A percentile compares a stretch with the other conserved stretches of the same genome.
These are phyloP conservation scores for Macrobrachium nipponense DNA, from an alignment of 1,140 invertebrate genomes.

Conservation along the genomic window DNA sequence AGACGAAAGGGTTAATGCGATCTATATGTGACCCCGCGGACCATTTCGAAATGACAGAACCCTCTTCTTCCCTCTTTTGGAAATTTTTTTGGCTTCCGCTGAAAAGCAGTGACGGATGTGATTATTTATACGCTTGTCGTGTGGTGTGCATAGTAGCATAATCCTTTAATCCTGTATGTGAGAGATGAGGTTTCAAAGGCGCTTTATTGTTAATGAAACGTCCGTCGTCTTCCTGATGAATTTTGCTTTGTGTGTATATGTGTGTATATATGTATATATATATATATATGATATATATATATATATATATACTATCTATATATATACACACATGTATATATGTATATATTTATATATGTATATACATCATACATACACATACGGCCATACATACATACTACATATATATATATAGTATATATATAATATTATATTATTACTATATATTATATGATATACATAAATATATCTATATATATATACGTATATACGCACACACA, in stretches of 20 bases:
- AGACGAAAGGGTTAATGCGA: no score
- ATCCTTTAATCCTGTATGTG: no score
- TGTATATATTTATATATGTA: slow-evolving; percentile 1
- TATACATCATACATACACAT: slow-evolving; percentile 4
- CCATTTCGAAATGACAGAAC: no score
- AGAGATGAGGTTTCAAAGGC: no score
- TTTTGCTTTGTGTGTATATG: neutral
- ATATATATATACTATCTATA: neutral
- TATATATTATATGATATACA: neutral
- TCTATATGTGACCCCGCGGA: no score
- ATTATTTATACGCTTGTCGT: no score
- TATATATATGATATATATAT: neutral
- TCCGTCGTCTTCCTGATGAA: no score
- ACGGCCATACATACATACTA: neutral
- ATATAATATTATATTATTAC: neutral
- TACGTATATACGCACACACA: neutral
- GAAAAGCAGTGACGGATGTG: no score
- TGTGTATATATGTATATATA: neutral
- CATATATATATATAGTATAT: neutral
- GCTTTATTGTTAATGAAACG: no score
- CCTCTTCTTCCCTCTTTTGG: no score
- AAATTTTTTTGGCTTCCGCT: no score
- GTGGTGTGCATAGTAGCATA: no score
- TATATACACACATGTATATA: neutral
- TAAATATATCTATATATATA: neutral